Base-by-base conservation (phyloP, 2,113 vertebrate species). In the Regulus satrapa region DNA sequence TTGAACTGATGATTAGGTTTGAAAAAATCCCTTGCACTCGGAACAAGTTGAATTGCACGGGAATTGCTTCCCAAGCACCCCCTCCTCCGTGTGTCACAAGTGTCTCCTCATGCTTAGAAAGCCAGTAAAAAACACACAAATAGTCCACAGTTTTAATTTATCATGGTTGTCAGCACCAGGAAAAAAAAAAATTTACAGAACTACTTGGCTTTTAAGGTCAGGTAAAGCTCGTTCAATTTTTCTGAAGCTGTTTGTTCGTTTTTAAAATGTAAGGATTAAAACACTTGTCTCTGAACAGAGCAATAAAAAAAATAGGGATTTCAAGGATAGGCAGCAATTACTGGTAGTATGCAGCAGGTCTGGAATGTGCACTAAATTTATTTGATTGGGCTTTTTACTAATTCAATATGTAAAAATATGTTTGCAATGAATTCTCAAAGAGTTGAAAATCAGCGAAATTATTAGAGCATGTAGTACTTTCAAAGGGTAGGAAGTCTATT, bases 71-170 rank as follows among this genome's bases (percentile, higher is more conserved):
- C 19, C 54, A 34, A 24, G 7, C 29, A 46, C 18, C 6, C 7
- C 10, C 9, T 13, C 21, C 23, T 10, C 25, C 29, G 18, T 0
- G 0, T 11, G 8, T 78, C 41, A 52, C 21, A 90, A 76, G 7
- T 52, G 26, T 77, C 63, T 79, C 23, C 14, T 67, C 11, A 16
- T 43, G 28, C 43, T 74, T 71, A 45, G 36, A 69, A 84, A 77
- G 56, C 46, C 81, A 31, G 21, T 74, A 28, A 73, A 86, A 89
- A 8, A 0, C 31, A 56, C 28, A 7, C 38, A 73, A 77, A 15
- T 81, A 74, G 28, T 59, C 26, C 61, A 61, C 31, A 58, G 14
- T 64, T 72, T 83, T 63, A 5, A 38, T 92, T 80, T 80, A 28
- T 61, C 5, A 0, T 67, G 32, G 9, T 43, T 64, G 46, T 29